A percentile compares a stretch with the other conserved stretches of the same genome.
Conservation (phyloP, 2,113 vertebrate species). For the Strix uralensis region DNA sequence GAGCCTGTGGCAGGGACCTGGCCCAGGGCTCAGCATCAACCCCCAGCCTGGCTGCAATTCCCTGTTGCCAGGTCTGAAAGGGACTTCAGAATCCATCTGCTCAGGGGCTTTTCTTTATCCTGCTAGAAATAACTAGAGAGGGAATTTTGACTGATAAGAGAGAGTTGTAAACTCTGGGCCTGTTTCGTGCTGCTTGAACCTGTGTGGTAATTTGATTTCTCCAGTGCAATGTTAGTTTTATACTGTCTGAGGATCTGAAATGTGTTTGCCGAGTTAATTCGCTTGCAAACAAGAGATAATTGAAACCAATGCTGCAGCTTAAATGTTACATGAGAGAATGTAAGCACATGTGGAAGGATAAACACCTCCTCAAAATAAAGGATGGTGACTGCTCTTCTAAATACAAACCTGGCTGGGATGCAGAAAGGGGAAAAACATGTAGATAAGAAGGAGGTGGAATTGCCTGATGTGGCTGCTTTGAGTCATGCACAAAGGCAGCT, state of each 20-base stretch:
- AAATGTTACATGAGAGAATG: not conserved
- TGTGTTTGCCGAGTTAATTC: not conserved
- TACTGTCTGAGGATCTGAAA: not conserved
- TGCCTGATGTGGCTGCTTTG: not conserved
- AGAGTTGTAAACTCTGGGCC: not conserved
- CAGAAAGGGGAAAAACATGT: not conserved
- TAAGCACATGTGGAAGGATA: not conserved
- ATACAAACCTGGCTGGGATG: not conserved
- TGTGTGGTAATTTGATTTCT: not conserved
- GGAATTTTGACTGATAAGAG: not conserved
- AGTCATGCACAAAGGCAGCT: not conserved
- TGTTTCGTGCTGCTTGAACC: not conserved
- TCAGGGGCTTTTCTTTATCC: not conserved
- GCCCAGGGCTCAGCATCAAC: not conserved
- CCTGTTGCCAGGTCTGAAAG: not conserved
- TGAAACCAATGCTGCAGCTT: not conserved
- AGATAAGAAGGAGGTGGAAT: conserved; percentile 13
- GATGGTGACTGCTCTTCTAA: not conserved
- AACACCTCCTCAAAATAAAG: not conserved
- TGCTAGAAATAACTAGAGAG: not conserved
- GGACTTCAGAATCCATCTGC: not conserved
- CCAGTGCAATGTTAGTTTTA: not conserved
- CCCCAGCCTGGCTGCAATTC: not conserved
- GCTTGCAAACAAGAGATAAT: conserved; percentile 35
- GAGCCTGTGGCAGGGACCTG: not conserved